phyloP scores from a whole-genome alignment of 2,113 vertebrate species.

The Pelobates fuscus region DNA sequence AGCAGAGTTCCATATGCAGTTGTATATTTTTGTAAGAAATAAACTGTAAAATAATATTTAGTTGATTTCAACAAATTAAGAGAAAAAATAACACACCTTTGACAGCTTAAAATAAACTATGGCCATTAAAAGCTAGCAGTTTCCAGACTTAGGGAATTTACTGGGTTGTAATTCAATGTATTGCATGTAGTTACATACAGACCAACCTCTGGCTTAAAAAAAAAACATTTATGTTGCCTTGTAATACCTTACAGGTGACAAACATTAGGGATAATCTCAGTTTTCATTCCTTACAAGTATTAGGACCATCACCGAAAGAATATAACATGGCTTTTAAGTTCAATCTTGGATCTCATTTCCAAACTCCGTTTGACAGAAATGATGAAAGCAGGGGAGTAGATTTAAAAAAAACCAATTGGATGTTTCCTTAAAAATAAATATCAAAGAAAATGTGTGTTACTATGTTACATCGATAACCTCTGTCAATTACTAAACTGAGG shows the following conservation, averaged over 20 bases:
- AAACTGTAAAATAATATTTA: slow-evolving; percentile 20
- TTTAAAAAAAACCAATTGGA: slow-evolving; percentile 20
- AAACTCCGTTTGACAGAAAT: not conserved
- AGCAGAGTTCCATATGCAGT: slow-evolving; percentile 6
- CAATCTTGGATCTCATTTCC: not conserved
- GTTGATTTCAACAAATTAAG: slow-evolving; percentile 17
- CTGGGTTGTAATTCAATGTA: too few species aligned
- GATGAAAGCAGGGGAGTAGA: slow-evolving; percentile 11
- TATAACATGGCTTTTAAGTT: not conserved
- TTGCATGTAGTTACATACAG: too few species aligned
- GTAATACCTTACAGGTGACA: slow-evolving; percentile 36
- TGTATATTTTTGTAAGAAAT: slow-evolving; percentile 34
- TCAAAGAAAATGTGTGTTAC: not conserved
- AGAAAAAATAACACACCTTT: slow-evolving; percentile 17
- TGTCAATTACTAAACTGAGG: slow-evolving; percentile 2
- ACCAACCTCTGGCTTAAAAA: not conserved
- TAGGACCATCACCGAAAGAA: not conserved
- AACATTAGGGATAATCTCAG: slow-evolving; percentile 35
- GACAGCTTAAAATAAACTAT: slow-evolving; percentile 35
- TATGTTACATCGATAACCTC: slow-evolving; percentile 20
- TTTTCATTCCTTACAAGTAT: not conserved
- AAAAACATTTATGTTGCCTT: slow-evolving; percentile 25
- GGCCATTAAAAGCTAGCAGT: slow-evolving; percentile 4
- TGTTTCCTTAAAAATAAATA: slow-evolving; percentile 43
- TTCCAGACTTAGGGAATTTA: not conserved